A percentile compares a stretch with the other conserved stretches of the same genome.
These are phyloP conservation scores for Pitta sordida DNA, from an alignment of 2,113 vertebrate genomes.

Conservation along the genomic window DNA sequence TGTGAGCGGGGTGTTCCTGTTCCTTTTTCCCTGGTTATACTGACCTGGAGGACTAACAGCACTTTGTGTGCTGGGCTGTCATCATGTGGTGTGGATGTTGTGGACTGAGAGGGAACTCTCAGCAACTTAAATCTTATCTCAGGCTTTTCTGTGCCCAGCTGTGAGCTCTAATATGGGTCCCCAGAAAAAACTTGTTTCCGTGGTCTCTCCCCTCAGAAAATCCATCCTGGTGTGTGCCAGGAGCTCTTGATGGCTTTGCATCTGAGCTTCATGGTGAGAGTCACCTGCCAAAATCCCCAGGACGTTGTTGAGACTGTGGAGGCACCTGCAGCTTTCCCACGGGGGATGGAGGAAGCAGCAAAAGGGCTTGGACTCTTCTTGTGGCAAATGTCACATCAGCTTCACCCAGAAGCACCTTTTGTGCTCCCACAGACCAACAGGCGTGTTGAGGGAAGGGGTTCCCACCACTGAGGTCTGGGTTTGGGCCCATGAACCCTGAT, in stretches of 20 bases:
- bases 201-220: not conserved
- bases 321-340: not conserved
- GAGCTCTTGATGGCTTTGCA: not conserved
- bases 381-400: not conserved
- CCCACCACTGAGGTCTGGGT: accelerated
- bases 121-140: not conserved
- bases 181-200: not conserved
- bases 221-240: not conserved
- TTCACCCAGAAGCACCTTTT: not conserved
- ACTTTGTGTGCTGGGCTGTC: not conserved
- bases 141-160: not conserved
- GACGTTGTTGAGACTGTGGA: not conserved
- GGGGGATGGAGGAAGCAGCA: not conserved
- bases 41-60: not conserved
- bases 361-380: not conserved
- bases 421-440: not conserved
- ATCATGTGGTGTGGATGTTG: not conserved
- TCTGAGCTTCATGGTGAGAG: not conserved
- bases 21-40: not conserved
- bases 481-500: not conserved
- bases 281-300: not conserved
- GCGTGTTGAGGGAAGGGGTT: not conserved
- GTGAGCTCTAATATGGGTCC: not conserved
- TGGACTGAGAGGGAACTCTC: not conserved
- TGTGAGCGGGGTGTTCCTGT: not conserved